These are phyloP conservation scores for Anoplolepis gracilipes DNA, from an alignment of 1,140 invertebrate species.

Conservation along the genomic window DNA sequence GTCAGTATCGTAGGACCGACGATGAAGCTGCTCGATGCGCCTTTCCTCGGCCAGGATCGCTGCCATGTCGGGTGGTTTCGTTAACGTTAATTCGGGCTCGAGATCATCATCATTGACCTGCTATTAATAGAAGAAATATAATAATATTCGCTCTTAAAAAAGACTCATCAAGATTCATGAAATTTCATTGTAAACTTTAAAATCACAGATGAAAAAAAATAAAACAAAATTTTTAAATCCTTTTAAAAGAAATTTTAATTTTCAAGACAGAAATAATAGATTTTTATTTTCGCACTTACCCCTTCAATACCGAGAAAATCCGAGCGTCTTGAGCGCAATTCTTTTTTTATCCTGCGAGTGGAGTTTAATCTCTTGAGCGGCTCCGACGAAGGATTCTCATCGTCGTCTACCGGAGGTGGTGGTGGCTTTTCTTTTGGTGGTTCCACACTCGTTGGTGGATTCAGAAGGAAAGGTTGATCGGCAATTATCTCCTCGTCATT, in stretches of 20 bases:
- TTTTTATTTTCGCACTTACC: conserved; percentile 72
- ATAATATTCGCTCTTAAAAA: not conserved
- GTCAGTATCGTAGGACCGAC: conserved; percentile 86
- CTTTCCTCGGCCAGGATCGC: conserved; percentile 92
- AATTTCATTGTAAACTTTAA: not conserved
- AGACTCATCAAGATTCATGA: not conserved
- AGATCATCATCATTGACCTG: conserved; percentile 88
- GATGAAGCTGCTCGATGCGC: conserved; percentile 90
- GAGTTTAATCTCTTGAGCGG: conserved; percentile 92
- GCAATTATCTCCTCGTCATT: conserved; percentile 83
- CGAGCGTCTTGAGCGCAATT: conserved; percentile 93
- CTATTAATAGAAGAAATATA: too few relatives aligned
- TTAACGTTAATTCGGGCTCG: conserved; percentile 89
- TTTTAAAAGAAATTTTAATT: not conserved
- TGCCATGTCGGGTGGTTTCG: conserved; percentile 92
- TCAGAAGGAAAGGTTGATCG: conserved; percentile 81
- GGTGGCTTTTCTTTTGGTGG: conserved; percentile 95
- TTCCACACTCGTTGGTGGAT: conserved; percentile 88
- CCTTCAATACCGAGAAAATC: conserved; percentile 94
- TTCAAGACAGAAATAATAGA: not conserved
- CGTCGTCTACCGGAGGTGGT: conserved; percentile 91
- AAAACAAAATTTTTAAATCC: not conserved
- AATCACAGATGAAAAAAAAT: not conserved
- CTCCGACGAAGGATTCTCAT: conserved; percentile 83
- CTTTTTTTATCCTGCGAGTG: conserved; percentile 94